Conservation (phyloP, 2,888 invertebrate genomes). For the Oscheius myriophilus region DNA sequence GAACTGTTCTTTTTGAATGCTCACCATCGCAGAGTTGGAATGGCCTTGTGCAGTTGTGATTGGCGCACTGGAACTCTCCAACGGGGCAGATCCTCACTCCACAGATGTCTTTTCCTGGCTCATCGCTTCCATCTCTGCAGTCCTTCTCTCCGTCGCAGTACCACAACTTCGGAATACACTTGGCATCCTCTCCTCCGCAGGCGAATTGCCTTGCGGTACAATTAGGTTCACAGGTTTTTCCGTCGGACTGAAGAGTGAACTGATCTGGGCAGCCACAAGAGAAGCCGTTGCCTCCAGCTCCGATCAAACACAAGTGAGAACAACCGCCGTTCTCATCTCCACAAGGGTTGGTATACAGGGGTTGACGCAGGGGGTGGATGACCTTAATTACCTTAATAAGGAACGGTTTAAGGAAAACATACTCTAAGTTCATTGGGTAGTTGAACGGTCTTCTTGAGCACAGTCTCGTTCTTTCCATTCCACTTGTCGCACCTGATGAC, state of each 20-base stretch:
- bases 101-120: slow-evolving; percentile 73
- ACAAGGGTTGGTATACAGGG: slow-evolving; percentile 87
- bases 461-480: slow-evolving; percentile 75
- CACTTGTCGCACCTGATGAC: slow-evolving; percentile 91
- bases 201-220: slow-evolving; percentile 89
- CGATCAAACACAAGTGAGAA: slow-evolving; percentile 90
- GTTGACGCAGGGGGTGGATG: slow-evolving; percentile 76
- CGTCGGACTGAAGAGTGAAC: slow-evolving; percentile 78
- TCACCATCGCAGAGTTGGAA: slow-evolving; percentile 76
- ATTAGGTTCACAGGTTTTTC: slow-evolving; percentile 75
- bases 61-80: slow-evolving; percentile 93
- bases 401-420: neutral
- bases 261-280: slow-evolving; percentile 93
- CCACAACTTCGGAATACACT: slow-evolving; percentile 85
- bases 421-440: slow-evolving; percentile 69
- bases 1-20: neutral
- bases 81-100: slow-evolving; percentile 67
- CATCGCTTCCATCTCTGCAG: slow-evolving; percentile 96
- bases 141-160: slow-evolving; percentile 76
- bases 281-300: slow-evolving; percentile 76
- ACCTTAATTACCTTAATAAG: slow-evolving; percentile 32
- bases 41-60: slow-evolving; percentile 89
- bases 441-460: slow-evolving; percentile 66
- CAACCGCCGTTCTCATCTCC: slow-evolving; percentile 86
- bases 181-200: slow-evolving; percentile 78